These are phyloP conservation scores for Cosmia trapezina DNA, from an alignment of 2,888 invertebrate species.

Conservation along the genomic window DNA sequence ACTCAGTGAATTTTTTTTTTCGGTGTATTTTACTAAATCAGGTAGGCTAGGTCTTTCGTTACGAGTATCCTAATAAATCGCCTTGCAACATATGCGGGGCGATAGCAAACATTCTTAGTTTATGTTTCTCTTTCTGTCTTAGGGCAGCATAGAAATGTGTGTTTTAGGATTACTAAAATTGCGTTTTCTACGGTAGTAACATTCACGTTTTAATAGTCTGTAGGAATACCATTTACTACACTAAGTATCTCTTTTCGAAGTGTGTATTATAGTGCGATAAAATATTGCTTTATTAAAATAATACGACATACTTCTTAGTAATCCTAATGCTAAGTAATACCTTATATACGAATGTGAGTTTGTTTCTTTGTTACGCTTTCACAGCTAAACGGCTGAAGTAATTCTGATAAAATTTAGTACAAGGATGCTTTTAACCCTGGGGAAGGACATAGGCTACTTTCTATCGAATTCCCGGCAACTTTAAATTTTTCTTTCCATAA, in stretches of 20 bases:
- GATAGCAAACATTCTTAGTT: slow-evolving; percentile 53
- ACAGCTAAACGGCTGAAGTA: too few species aligned
- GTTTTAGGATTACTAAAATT: slow-evolving; percentile 7
- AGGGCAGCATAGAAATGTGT: slow-evolving; percentile 33
- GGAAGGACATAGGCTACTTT: too few species aligned
- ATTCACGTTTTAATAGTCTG: neutral
- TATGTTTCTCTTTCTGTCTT: slow-evolving; percentile 28
- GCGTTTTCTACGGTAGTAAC: neutral
- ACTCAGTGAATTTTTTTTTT: slow-evolving; percentile 20
- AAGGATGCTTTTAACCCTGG: too few species aligned
- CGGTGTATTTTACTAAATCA: slow-evolving; percentile 33
- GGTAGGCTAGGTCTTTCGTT: slow-evolving; percentile 32
- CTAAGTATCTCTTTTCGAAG: neutral
- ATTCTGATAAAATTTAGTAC: too few species aligned
- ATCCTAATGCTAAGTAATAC: too few species aligned
- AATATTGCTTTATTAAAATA: neutral
- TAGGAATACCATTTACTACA: neutral
- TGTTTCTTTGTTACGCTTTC: too few species aligned
- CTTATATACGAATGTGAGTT: too few species aligned
- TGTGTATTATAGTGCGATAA: neutral
- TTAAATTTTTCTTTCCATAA: too few species aligned
- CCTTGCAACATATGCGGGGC: slow-evolving; percentile 38
- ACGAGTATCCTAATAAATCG: slow-evolving; percentile 53
- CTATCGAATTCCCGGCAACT: too few species aligned
- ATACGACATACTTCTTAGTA: too few species aligned